Percentiles rank a stretch among this genome's conserved stretches.
These are phyloP conservation scores for Cossypha dichroa DNA, from an alignment of 2,797 vertebrate genomes.

Conservation along the genomic window DNA sequence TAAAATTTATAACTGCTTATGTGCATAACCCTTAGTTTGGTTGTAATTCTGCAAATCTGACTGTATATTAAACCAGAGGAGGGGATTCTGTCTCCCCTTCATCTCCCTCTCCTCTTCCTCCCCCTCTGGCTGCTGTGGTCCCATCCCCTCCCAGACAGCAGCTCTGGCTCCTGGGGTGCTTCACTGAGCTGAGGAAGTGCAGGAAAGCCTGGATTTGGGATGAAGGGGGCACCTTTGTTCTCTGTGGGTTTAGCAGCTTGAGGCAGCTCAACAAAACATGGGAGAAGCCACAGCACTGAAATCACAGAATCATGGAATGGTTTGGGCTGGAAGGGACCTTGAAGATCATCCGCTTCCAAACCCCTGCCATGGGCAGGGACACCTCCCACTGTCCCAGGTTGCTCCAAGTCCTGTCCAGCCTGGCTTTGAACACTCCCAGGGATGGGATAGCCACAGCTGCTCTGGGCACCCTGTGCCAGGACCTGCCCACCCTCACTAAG, in stretches of 20 bases:
- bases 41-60: not conserved
- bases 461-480: not conserved
- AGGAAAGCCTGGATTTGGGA: not conserved
- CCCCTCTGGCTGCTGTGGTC: accelerated
- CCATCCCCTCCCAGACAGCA: not conserved
- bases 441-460: not conserved
- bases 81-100: not conserved
- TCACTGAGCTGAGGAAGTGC: not conserved
- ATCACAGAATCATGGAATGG: not conserved
- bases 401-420: accelerated
- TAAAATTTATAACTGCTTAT: not conserved
- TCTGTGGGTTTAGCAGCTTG: not conserved
- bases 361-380: not conserved
- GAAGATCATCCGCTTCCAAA: accelerated
- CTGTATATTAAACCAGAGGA: not conserved
- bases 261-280: accelerated
- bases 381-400: accelerated
- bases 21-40: not conserved
- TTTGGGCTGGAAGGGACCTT: not conserved
- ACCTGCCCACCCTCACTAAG: accelerated
- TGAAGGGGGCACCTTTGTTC: not conserved
- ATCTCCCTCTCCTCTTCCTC: not conserved
- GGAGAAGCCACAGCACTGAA: not conserved
- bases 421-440: not conserved
- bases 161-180: not conserved